Conservation (phyloP, 1,140 invertebrate species). For the Microvelia longipes region DNA sequence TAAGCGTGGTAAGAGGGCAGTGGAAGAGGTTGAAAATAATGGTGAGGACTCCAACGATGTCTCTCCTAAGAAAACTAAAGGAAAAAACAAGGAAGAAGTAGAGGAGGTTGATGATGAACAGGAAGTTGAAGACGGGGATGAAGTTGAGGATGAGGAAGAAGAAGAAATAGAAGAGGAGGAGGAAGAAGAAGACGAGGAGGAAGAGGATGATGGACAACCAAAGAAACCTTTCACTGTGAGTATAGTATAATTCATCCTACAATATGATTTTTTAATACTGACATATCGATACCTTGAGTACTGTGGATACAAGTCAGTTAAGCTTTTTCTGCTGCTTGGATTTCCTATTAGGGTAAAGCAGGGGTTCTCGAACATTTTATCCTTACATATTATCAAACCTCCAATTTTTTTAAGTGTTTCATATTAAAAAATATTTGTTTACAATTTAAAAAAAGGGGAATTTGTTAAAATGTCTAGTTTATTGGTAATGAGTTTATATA, state of each 20-base stretch:
- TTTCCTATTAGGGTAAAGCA: too few species aligned
- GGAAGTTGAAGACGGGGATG: neutral
- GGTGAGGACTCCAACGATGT: neutral
- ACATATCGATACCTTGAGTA: neutral
- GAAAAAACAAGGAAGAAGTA: neutral
- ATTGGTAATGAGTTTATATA: too few species aligned
- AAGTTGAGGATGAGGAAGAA: neutral
- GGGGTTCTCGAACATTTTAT: too few species aligned
- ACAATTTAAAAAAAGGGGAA: too few species aligned
- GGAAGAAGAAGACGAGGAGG: slow-evolving; percentile 10
- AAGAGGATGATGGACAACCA: slow-evolving; percentile 9
- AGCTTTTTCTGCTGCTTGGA: slow-evolving; percentile 1
- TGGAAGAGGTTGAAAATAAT: neutral
- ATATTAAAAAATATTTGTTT: too few species aligned
- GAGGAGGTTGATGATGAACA: neutral
- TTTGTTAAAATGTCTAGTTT: too few species aligned
- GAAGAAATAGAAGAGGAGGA: slow-evolving; percentile 11
- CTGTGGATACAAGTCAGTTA: neutral
- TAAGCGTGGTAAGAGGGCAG: neutral
- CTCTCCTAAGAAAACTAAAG: neutral
- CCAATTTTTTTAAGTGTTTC: too few species aligned
- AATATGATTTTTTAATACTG: neutral
- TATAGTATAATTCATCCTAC: neutral
- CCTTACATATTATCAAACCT: too few species aligned
- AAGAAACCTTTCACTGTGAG: slow-evolving; percentile 6